Conservation (phyloP, 2,797 vertebrate genomes). For the Sardinella longiceps region DNA sequence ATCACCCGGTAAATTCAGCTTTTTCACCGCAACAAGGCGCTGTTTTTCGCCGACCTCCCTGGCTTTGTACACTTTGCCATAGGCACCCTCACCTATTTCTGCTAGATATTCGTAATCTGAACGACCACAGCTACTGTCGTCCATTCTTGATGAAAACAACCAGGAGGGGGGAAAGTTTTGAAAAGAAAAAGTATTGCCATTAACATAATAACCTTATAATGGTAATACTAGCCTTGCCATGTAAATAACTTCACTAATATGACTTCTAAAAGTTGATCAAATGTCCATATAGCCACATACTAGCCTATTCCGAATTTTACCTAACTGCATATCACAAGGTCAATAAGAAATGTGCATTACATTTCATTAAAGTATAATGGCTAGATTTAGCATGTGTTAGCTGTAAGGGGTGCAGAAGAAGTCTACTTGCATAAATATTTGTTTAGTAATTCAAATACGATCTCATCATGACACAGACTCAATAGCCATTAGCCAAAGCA, state of each 20-base stretch:
- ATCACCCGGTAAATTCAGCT: conserved; percentile 60
- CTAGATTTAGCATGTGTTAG: no score
- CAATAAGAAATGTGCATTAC: no score
- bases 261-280: not conserved
- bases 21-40: conserved; percentile 79
- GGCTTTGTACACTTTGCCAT: conserved; percentile 76
- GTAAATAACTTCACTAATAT: not conserved
- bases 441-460: no score
- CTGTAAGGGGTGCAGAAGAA: no score
- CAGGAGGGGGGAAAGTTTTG: not conserved
- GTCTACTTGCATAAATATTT: no score
- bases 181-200: not conserved
- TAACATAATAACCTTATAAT: not conserved
- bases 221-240: not conserved
- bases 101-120: conserved; percentile 73
- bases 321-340: no score
- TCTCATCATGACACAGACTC: no score
- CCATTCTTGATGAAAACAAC: conserved; percentile 55
- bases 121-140: conserved; percentile 7
- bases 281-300: no score
- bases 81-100: conserved; percentile 71
- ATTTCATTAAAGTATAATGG: no score
- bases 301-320: no score
- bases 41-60: conserved; percentile 63
- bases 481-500: no score